Conservation (phyloP, 2,797 vertebrate species). For the Ctenosaura bakeri region DNA sequence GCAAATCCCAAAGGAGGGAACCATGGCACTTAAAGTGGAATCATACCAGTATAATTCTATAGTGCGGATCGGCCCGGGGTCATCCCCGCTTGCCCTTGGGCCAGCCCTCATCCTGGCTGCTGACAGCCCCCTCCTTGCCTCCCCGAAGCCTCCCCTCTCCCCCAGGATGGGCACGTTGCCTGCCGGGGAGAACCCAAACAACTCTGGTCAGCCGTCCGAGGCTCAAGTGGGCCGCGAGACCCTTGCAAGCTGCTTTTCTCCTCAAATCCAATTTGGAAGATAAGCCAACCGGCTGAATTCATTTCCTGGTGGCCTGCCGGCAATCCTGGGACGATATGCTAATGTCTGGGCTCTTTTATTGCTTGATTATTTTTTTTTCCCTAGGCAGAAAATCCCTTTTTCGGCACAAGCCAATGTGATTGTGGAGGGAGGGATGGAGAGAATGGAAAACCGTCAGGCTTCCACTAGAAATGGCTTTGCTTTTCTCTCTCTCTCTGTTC, state of each 20-base stretch:
- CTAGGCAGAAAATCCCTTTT: conserved; percentile 11
- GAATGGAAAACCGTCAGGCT: not conserved
- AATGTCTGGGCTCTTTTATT: conserved; percentile 21
- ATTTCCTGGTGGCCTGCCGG: conserved; percentile 59
- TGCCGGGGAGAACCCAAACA: conserved; percentile 38
- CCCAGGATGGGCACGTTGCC: not conserved
- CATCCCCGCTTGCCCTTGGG: too few relatives aligned
- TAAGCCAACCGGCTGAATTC: conserved; percentile 30
- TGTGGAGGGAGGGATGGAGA: not conserved
- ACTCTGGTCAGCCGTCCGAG: conserved; percentile 29
- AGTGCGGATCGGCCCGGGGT: too few relatives aligned
- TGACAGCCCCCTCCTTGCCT: not conserved
- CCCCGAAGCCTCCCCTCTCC: not conserved
- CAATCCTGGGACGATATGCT: conserved; percentile 9
- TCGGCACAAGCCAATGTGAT: fast-evolving
- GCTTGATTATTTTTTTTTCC: not conserved
- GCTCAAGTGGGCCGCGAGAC: conserved; percentile 72
- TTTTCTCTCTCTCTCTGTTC: not conserved
- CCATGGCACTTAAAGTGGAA: too few relatives aligned
- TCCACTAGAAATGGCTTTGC: not conserved
- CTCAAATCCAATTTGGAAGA: conserved; percentile 66
- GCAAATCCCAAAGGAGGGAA: too few relatives aligned
- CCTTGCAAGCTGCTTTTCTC: conserved; percentile 65
- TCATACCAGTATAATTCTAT: too few relatives aligned
- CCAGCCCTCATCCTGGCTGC: not conserved